Conservation (phyloP, 2,888 invertebrate genomes). For the Cynaeus angustus region DNA sequence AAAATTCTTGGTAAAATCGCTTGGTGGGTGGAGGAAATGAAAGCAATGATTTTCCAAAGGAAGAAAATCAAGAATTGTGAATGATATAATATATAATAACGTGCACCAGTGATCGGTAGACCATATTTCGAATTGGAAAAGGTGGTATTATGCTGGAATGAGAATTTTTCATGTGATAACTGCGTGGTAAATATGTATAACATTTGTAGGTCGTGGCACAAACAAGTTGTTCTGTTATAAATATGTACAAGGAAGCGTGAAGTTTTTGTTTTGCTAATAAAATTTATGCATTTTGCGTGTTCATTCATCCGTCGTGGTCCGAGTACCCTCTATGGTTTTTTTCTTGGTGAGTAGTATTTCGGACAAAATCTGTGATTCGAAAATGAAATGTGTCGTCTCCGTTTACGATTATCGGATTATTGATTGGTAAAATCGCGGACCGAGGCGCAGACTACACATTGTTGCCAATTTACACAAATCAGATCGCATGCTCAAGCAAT, state of each 20-base stretch:
- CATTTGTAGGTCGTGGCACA: conserved; percentile 47
- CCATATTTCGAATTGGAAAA: neutral
- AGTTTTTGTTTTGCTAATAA: conserved; percentile 49
- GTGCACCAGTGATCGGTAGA: neutral
- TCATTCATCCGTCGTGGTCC: conserved; percentile 37
- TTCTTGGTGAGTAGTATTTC: neutral
- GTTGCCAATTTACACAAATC: conserved; percentile 72
- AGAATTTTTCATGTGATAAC: conserved; percentile 44
- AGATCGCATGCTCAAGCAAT: conserved; percentile 74
- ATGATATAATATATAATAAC: too few species aligned
- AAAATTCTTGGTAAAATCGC: too few species aligned
- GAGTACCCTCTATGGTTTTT: neutral
- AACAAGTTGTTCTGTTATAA: conserved; percentile 44
- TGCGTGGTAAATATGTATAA: conserved; percentile 43
- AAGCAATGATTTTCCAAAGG: too few species aligned
- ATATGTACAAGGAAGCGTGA: conserved; percentile 48
- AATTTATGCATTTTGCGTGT: conserved; percentile 49
- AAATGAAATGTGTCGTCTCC: conserved; percentile 56
- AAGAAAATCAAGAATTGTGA: neutral
- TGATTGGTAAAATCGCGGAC: conserved; percentile 67
- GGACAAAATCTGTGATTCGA: conserved; percentile 33
- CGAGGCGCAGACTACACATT: conserved; percentile 57
- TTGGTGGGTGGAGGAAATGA: too few species aligned
- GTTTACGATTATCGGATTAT: conserved; percentile 60
- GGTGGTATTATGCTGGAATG: conserved; percentile 16